Evolutionary conservation across 2,797 vertebrate species (phyloP).

Genomic region (Myotis myotis): DNA sequence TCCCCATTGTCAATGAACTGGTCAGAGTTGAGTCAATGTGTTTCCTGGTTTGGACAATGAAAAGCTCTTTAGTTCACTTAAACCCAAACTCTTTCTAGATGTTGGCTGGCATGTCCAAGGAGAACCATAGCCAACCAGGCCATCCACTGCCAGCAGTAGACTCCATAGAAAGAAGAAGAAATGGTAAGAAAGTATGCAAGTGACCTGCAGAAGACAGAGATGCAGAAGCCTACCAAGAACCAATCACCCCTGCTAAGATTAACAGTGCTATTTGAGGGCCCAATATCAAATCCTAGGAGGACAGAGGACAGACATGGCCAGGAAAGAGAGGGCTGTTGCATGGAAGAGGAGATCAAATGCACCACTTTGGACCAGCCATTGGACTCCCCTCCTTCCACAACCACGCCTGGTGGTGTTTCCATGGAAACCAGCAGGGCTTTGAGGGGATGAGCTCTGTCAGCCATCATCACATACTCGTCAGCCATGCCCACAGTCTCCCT

Average conservation of each 20-base stretch:
- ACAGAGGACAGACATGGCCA: neutral
- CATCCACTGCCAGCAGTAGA: constrained; percentile 14
- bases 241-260: neutral
- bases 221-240: neutral
- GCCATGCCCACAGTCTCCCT: neutral
- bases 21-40: constrained; percentile 56
- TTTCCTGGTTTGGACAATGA: constrained; percentile 54
- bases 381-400: neutral
- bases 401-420: neutral
- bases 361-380: fast-evolving
- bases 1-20: neutral
- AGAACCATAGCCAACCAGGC: neutral
- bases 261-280: neutral
- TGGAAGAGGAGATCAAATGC: neutral
- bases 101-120: neutral
- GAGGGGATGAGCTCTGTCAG: neutral
- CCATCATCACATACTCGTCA: neutral
- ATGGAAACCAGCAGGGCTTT: neutral
- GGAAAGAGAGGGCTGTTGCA: neutral
- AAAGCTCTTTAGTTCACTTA: constrained; percentile 57
- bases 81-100: neutral
- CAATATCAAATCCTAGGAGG: neutral
- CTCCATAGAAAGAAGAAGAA: neutral
- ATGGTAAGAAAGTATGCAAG: neutral
- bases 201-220: neutral